phyloP scores from a whole-genome alignment of 1,140 invertebrate species.

The Drosophila cardini region DNA sequence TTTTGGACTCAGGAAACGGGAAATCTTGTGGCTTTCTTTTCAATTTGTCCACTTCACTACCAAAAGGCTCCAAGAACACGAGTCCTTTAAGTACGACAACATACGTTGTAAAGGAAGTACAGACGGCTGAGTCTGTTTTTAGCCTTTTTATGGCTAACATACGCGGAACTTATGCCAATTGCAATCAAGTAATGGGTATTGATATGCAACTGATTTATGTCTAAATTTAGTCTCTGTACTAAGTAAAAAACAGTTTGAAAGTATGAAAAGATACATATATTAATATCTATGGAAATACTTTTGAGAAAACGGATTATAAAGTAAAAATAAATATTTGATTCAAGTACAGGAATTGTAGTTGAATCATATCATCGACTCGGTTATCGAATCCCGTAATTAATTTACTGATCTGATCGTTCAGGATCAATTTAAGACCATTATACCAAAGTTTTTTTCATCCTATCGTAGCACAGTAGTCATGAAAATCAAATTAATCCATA shows the following conservation, averaged over 20 bases:
- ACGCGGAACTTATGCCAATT: not conserved
- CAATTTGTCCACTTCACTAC: constrained; percentile 28
- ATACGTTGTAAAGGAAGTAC: constrained; percentile 28
- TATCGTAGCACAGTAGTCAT: too few relatives aligned
- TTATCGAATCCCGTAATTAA: too few relatives aligned
- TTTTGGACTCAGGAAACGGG: constrained; percentile 6
- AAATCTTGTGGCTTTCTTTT: constrained; percentile 50
- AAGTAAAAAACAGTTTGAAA: not conserved
- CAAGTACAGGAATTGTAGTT: too few relatives aligned
- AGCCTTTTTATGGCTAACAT: constrained; percentile 6
- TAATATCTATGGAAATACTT: too few relatives aligned
- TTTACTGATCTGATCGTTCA: too few relatives aligned
- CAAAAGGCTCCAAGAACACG: not conserved
- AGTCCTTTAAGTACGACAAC: not conserved
- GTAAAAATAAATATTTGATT: too few relatives aligned
- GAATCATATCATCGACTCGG: too few relatives aligned
- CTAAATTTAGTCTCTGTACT: not conserved
- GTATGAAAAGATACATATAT: too few relatives aligned
- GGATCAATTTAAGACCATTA: too few relatives aligned
- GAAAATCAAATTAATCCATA: too few relatives aligned
- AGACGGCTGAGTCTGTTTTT: not conserved
- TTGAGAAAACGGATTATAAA: too few relatives aligned
- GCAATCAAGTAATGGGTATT: not conserved
- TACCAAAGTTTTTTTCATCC: too few relatives aligned
- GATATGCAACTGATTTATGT: constrained; percentile 5